A percentile compares a stretch with the other conserved stretches of the same genome.
These are phyloP conservation scores for Tamandua tetradactyla DNA, from an alignment of 2,797 vertebrate species.

Conservation along the genomic window DNA sequence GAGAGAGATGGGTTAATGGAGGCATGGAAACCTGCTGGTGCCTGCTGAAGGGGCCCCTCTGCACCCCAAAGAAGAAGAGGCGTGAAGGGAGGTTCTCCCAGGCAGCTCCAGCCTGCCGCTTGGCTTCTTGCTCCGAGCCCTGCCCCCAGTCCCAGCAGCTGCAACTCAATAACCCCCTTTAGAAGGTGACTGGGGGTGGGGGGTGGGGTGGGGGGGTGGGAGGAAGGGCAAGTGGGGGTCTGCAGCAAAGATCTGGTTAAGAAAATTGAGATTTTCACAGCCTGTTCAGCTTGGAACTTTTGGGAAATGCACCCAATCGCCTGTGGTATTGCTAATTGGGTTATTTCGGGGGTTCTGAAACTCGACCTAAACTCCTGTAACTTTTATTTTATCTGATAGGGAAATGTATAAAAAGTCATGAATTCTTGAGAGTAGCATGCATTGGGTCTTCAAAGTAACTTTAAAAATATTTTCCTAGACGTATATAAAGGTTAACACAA, in stretches of 20 bases:
- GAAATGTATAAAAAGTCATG: neutral
- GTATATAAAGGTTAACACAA: neutral
- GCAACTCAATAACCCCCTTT: neutral
- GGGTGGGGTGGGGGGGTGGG: neutral
- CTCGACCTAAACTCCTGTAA: neutral
- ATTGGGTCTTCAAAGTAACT: neutral
- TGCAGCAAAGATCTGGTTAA: neutral
- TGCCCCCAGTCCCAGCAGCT: neutral
- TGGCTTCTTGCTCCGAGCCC: neutral
- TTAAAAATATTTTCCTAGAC: neutral
- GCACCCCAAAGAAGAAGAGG: neutral
- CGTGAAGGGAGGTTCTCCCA: neutral
- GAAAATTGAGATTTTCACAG: constrained; percentile 16
- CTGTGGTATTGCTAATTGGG: neutral
- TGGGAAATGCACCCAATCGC: neutral
- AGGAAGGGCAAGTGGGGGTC: neutral
- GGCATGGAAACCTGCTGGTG: neutral
- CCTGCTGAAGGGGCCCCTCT: neutral
- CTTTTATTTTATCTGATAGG: neutral
- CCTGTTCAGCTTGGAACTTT: neutral
- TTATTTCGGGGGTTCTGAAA: neutral
- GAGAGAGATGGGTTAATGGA: neutral
- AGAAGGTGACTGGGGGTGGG: neutral
- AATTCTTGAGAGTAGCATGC: neutral
- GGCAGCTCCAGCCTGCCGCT: neutral